Percentiles rank a stretch among this genome's conserved stretches.
These are phyloP conservation scores for Cheilosia grossa DNA, from an alignment of 2,888 invertebrate species.

Conservation along the genomic window DNA sequence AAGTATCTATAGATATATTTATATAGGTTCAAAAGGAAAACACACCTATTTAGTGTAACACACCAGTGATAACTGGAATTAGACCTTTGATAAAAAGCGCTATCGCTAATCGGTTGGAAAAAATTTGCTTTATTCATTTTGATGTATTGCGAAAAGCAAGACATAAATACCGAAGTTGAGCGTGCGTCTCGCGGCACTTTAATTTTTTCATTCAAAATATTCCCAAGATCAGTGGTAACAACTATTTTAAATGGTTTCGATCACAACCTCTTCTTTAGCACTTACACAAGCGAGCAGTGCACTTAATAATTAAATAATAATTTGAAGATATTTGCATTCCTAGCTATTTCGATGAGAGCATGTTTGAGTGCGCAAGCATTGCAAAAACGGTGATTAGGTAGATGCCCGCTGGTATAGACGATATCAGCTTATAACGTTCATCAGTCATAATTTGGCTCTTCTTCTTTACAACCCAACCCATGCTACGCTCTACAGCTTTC, in stretches of 20 bases:
- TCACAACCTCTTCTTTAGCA: conserved; percentile 32
- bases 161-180: neutral
- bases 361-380: conserved; percentile 83
- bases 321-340: neutral
- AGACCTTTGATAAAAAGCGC: conserved; percentile 27
- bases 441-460: conserved; percentile 92
- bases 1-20: neutral
- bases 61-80: conserved; percentile 8
- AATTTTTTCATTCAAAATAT: neutral
- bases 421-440: conserved; percentile 90
- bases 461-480: conserved; percentile 93
- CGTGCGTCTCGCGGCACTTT: neutral
- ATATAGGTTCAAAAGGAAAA: conserved; percentile 45
- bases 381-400: conserved; percentile 90
- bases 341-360: conserved; percentile 33
- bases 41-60: neutral
- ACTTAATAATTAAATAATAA: neutral
- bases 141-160: neutral
- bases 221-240: conserved; percentile 6
- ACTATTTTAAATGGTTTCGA: conserved; percentile 9
- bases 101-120: conserved; percentile 15
- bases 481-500: conserved; percentile 95
- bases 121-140: neutral
- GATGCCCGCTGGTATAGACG: conserved; percentile 91
- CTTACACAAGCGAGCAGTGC: conserved; percentile 11